phyloP scores from a whole-genome alignment of 1,140 invertebrate genomes.

The Polyergus mexicanus region DNA sequence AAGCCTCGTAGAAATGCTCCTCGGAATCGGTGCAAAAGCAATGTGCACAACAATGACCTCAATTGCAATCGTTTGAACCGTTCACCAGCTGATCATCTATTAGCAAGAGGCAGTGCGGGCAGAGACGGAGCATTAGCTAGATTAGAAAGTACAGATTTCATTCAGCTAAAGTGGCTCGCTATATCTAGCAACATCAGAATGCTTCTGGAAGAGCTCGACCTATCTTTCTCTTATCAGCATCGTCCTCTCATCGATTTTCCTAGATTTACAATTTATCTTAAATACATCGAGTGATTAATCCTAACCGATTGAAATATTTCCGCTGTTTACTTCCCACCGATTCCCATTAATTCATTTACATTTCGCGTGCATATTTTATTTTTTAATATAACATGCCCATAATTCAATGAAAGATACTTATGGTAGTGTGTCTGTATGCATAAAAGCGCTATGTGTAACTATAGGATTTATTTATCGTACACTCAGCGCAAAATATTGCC shows the following conservation, averaged over 20 bases:
- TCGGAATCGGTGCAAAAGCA: slow-evolving; percentile 17
- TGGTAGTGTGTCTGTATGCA: background rate
- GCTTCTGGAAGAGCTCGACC: background rate
- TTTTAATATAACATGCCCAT: slow-evolving; percentile 1
- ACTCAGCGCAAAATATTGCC: background rate
- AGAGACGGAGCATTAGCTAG: slow-evolving; percentile 22
- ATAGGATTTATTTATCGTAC: slow-evolving; percentile 8
- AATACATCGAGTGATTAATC: slow-evolving; percentile 34
- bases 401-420: background rate
- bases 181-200: slow-evolving; percentile 22
- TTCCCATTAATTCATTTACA: slow-evolving; percentile 13
- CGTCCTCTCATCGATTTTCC: slow-evolving; percentile 9
- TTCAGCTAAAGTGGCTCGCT: slow-evolving; percentile 25
- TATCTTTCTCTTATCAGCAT: slow-evolving; percentile 7
- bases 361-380: slow-evolving; percentile 7
- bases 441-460: background rate
- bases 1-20: background rate
- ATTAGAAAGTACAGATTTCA: slow-evolving; percentile 68
- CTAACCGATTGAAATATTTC: background rate
- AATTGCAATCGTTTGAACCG: slow-evolving; percentile 65
- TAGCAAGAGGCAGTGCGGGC: slow-evolving; percentile 48
- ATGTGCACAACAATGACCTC: slow-evolving; percentile 67
- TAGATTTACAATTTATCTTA: slow-evolving; percentile 15
- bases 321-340: background rate
- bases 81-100: slow-evolving; percentile 71